Base-by-base conservation (phyloP, 2,797 vertebrate species). In the Helicolenus hilgendorfi region DNA sequence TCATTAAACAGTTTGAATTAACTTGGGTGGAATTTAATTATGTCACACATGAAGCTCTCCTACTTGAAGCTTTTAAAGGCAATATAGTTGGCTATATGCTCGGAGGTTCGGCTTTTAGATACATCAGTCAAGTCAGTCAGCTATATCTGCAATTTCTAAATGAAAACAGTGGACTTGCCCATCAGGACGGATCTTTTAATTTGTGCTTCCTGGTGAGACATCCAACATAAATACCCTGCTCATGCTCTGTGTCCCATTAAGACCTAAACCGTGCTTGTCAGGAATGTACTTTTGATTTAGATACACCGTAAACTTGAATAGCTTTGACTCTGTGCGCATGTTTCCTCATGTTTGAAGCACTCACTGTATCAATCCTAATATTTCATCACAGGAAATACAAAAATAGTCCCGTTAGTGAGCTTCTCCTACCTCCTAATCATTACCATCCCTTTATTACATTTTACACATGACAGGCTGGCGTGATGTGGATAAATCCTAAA, bases 1-100 rank as follows among this genome's bases (percentile, higher is more conserved):
- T 95, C 96, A 97, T 97, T 97, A 96, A 96, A 96, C 96, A 94
- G 89, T 95, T 91, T 94, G 94, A 97, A 97, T 97, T 96, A 97
- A 95, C 94, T 97, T 84, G 88, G 94, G 80, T 92, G 83, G 92
- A 96, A 96, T 96, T 96, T 95, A 97, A 96, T 97, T 96, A 96
- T 96, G 94, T 97, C 95, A 97, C 96, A 97, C 95, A 94, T 94
- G 92, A 95, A 87, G 90, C 94, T 88, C 89, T 91, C 88, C 92
- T 79, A 94, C 92, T 94, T 88, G 72, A 84, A 94, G 91, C 93
- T 83, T 94, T 93, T 92, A 94, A 94, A 95, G 89, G 95, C 92
- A 94, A 93, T 94, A 93, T 81, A 95, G 94, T 87, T 35, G 85
- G 68, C 92, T 94, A 88, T 85, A 92, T 83, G 89, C 90, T 79